Evolutionary conservation across 1,140 invertebrate species (phyloP), one percentile per base, ranked within the genome.

Genomic region (Saxidomus purpurata): DNA sequence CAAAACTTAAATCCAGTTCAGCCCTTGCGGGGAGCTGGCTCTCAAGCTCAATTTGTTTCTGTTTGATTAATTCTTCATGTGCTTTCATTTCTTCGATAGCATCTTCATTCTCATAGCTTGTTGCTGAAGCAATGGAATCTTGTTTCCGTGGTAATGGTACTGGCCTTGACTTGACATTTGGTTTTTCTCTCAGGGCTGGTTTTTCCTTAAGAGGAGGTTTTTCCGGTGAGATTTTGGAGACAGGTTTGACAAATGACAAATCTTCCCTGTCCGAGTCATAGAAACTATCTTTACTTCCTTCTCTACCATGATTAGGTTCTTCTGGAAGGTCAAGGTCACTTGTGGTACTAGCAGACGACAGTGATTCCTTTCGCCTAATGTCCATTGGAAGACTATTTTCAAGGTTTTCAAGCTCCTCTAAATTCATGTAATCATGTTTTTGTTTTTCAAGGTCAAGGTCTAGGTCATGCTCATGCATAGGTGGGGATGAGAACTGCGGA

Each of bases 191-290:
- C 49, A 79, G 25, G 43, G 36, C n/a, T 2, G 81, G 77, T 61
- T 61, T 80, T 74, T 69, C 59, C 61, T 69, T 80, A 11, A 59
- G 15, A 52, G 83, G 71, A 22, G 69, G 80, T 25, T 49, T 61
- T 31, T 36, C 40, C 22, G 71, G 31, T 1, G 77, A 81, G 13
- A 25, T 8, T 13, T 38, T 43, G 15, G 71, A 11, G 22, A n/a
- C 15, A 25, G 89, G 59, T 38, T 28, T 89, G 17, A 69, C 9
- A 34, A 61, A 89, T 59, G 87, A 89, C 43, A 88, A 22, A 43
- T 88, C 71, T 34, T 94, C 94, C 11, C 94, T 93, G 52, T 94
- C 93, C 81, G 93, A 94, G 40, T 95, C 94, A 84, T 95, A 95
- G 85, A 95, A 95, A 87, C 94, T 95, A 85, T 95, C 94, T 43